Evolutionary conservation across 1,140 invertebrate species (phyloP), one percentile per base, ranked within the genome.

Genomic region (Ceratina australensis): DNA sequence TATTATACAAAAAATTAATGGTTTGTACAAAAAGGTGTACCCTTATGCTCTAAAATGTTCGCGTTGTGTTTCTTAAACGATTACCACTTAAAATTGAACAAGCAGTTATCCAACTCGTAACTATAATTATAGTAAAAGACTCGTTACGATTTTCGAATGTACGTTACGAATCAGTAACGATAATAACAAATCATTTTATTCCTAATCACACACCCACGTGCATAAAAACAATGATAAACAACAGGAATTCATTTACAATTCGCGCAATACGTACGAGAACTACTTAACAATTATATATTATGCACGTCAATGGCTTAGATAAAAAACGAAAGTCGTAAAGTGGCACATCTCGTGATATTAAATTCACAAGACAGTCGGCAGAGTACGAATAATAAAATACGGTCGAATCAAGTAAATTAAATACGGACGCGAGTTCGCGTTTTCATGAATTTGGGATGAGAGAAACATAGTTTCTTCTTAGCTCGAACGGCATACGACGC

Each of bases 11-110:
- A 89, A 85, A 86, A 71, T 12, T 56, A 72, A 66, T 85, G 16
- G 68, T 84, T 84, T 89, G 87, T 89, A 89, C 87, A 89, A 89
- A 89, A 89, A 79, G 65, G 61, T 87, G 76, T 80, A 72, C 59
- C 59, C 75, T 82, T 80, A 80, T 28, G 12, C 47, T 78, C 49
- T 71, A 72, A 64, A 72, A 22, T 49, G 67, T 69, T 74, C 59
- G 18, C 16, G 68, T 50, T 57, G 42, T 74, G 26, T 54, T 52
- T 68, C 56, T 42, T 42, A 78, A 81, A 80, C 47, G 69, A 82
- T 75, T 22, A 57, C 56, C 52, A 61, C n/a, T 16, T 66, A 61
- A 72, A 83, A 64, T 33, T 72, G 50, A 59, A 50, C 26, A 67
- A 61, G 22, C 69, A 42, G 26, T 71, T 18, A 60, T 73, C 22